These are phyloP conservation scores for Monodelphis domestica DNA, from an alignment of 2,797 vertebrate genomes.

Conservation along the genomic window DNA sequence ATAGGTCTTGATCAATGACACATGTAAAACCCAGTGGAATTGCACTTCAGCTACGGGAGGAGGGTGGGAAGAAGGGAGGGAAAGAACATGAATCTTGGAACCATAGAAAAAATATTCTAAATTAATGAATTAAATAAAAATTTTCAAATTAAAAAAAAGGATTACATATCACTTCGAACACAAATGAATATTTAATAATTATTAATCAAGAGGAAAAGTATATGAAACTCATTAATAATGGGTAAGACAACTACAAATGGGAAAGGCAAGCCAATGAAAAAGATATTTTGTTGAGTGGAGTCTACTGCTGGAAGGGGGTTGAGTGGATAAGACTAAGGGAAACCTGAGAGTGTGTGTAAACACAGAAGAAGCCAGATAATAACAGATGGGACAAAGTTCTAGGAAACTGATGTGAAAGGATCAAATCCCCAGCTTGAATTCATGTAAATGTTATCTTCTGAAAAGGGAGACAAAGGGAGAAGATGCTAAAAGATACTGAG, in stretches of 20 bases:
- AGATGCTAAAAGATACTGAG: neutral
- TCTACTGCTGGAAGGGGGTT: neutral
- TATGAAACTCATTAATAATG: neutral
- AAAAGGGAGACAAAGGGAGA: neutral
- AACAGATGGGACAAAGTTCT: neutral
- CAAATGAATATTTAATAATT: neutral
- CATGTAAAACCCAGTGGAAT: too few relatives aligned
- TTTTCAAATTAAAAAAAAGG: too few relatives aligned
- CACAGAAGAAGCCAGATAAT: neutral
- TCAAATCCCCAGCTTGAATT: neutral
- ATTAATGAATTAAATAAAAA: too few relatives aligned
- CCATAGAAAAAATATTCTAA: too few relatives aligned
- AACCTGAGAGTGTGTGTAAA: neutral
- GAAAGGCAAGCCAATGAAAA: neutral
- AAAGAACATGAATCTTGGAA: too few relatives aligned
- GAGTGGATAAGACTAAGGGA: neutral
- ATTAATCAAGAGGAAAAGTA: neutral
- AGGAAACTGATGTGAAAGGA: neutral
- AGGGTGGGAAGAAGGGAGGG: too few relatives aligned
- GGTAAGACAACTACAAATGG: neutral
- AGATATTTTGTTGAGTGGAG: neutral
- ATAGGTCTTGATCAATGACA: too few relatives aligned
- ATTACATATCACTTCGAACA: neutral
- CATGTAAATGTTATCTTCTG: neutral
- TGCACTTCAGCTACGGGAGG: too few relatives aligned